phyloP scores from a whole-genome alignment of 2,113 vertebrate genomes.

The Naja naja region DNA sequence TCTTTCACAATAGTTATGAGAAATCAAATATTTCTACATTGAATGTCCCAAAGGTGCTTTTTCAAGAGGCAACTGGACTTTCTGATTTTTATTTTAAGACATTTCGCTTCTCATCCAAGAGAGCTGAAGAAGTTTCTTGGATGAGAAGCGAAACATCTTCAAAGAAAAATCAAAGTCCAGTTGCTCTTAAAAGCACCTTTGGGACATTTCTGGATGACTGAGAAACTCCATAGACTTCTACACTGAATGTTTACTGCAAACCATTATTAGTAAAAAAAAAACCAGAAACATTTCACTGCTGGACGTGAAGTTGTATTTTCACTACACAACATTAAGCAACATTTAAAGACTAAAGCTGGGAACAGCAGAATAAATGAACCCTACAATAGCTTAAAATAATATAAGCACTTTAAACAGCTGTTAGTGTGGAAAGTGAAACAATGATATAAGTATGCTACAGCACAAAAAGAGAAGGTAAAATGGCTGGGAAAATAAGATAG shows the following conservation, averaged over 20 bases:
- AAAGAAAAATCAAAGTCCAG: no score
- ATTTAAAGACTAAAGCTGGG: not conserved
- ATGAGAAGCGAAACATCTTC: no score
- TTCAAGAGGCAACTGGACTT: no score
- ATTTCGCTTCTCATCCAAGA: no score
- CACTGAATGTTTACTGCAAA: not conserved
- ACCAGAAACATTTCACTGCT: not conserved
- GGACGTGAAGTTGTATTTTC: not conserved
- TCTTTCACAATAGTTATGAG: not conserved
- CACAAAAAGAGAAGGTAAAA: not conserved
- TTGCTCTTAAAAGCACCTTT: no score
- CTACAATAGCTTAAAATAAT: not conserved
- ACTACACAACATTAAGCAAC: not conserved
- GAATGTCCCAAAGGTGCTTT: no score
- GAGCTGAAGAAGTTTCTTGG: no score
- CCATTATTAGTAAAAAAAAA: not conserved
- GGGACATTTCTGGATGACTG: no score
- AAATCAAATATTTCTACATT: not conserved
- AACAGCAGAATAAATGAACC: not conserved
- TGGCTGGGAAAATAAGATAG: not conserved
- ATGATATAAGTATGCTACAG: not conserved
- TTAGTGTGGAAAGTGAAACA: not conserved
- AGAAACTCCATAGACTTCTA: not conserved
- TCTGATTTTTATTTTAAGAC: no score
- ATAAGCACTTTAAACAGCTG: not conserved